A percentile compares a stretch with the other conserved stretches of the same genome.
Evolutionary conservation across 2,113 vertebrate species (phyloP).

Genomic region (Nothobranchius kuhntae): DNA sequence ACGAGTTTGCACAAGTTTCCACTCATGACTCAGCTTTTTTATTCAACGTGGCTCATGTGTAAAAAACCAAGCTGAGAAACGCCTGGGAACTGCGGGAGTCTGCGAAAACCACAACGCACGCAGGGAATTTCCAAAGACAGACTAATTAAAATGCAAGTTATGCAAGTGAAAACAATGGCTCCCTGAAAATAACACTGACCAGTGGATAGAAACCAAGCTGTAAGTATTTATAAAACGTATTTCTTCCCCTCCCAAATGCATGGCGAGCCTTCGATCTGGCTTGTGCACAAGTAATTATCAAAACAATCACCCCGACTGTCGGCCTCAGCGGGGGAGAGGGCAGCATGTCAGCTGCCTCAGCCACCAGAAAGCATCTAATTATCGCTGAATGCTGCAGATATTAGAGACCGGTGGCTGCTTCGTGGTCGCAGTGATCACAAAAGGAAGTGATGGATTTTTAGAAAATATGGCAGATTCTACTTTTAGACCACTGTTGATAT

Average conservation of each 20-base stretch:
- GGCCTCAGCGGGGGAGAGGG: slow-evolving; percentile 50
- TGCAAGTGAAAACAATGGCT: slow-evolving; percentile 55
- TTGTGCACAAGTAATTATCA: slow-evolving; percentile 51
- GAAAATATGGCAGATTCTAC: too few relatives aligned
- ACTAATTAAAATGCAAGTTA: slow-evolving; percentile 67
- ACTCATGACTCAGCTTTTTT: slow-evolving; percentile 38
- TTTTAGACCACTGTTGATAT: too few relatives aligned
- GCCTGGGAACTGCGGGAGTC: slow-evolving; percentile 46
- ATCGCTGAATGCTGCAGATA: slow-evolving; percentile 42
- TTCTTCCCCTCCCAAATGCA: slow-evolving; percentile 23
- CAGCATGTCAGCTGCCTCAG: slow-evolving; percentile 36
- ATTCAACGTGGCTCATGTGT: slow-evolving; percentile 21
- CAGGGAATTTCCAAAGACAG: slow-evolving; percentile 61
- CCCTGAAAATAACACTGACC: slow-evolving; percentile 45
- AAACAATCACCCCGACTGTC: slow-evolving; percentile 37
- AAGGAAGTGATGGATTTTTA: background rate
- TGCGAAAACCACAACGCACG: slow-evolving; percentile 61
- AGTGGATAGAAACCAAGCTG: background rate
- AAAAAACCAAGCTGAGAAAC: slow-evolving; percentile 44
- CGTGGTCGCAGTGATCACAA: slow-evolving; percentile 13
- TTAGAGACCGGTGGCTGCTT: slow-evolving; percentile 12
- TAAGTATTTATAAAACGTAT: slow-evolving; percentile 27
- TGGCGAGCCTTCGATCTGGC: slow-evolving; percentile 20
- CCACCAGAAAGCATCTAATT: slow-evolving; percentile 55
- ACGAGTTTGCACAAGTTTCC: slow-evolving; percentile 41